Conservation (phyloP, 30 jellyfish, hydroid and myxozoan species). For the Nemopilema nomurai region DNA sequence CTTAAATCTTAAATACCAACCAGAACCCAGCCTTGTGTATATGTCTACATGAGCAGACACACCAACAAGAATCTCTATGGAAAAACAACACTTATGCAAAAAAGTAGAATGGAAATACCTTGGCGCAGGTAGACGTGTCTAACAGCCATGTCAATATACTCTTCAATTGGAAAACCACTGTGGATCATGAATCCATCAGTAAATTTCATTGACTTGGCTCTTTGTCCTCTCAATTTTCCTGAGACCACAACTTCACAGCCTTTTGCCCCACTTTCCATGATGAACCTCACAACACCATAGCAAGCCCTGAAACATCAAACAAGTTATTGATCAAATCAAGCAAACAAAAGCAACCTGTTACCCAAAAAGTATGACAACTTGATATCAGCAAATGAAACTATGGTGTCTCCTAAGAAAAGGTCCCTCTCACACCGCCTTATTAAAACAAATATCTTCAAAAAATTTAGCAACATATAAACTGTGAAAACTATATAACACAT, state of each 20-base stretch:
- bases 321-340: not conserved
- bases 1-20: no score
- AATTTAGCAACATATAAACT: no score
- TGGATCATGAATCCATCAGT: conserved; percentile 99
- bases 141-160: conserved; percentile 94
- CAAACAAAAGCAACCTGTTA: no score
- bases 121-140: conserved; percentile 96
- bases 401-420: no score
- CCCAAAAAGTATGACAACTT: no score
- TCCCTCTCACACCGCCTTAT: no score
- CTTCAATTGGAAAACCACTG: conserved; percentile 98
- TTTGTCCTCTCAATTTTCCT: conserved; percentile 97
- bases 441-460: no score
- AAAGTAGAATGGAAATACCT: no score
- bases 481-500: no score
- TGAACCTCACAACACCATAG: conserved; percentile 98
- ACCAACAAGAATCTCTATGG: not conserved
- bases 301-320: conserved; percentile 74
- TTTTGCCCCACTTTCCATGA: conserved; percentile 99
- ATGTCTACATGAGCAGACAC: not conserved
- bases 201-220: conserved; percentile 99
- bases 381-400: no score
- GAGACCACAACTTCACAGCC: conserved; percentile 99
- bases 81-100: no score
- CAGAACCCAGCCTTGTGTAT: no score